These are phyloP conservation scores for Charadrius vociferus DNA, from an alignment of 2,113 vertebrate species.

Conservation along the genomic window DNA sequence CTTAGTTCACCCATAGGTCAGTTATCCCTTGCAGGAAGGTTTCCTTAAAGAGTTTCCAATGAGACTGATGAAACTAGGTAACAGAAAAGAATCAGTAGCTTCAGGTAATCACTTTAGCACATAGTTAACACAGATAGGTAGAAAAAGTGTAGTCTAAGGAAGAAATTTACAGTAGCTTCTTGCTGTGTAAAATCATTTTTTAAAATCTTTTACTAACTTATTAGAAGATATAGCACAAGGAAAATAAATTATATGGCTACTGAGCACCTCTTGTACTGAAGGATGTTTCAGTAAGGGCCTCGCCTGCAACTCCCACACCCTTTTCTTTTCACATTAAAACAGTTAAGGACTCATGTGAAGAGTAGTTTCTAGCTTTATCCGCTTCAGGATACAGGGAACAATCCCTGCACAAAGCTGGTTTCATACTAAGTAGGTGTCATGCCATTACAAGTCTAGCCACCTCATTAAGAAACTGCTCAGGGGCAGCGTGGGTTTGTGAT, in stretches of 20 bases:
- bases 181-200: neutral
- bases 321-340: neutral
- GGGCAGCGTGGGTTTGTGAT: neutral
- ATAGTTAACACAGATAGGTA: neutral
- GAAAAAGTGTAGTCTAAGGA: neutral
- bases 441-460: neutral
- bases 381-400: neutral
- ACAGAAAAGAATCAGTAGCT: neutral
- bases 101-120: neutral
- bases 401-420: neutral
- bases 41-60: neutral
- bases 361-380: neutral
- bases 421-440: neutral
- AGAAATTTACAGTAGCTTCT: neutral
- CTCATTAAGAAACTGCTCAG: neutral
- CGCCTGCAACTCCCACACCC: neutral
- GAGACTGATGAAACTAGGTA: neutral
- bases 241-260: neutral
- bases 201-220: neutral
- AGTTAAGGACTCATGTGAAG: neutral
- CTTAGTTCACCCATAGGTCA: neutral
- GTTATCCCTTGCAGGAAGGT: neutral
- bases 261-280: neutral
- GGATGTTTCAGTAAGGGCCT: neutral
- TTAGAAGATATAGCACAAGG: neutral